A percentile compares a stretch with the other conserved stretches of the same genome.
These are phyloP conservation scores for Apogon talboti DNA, from an alignment of 2,797 vertebrate genomes.

Conservation along the genomic window DNA sequence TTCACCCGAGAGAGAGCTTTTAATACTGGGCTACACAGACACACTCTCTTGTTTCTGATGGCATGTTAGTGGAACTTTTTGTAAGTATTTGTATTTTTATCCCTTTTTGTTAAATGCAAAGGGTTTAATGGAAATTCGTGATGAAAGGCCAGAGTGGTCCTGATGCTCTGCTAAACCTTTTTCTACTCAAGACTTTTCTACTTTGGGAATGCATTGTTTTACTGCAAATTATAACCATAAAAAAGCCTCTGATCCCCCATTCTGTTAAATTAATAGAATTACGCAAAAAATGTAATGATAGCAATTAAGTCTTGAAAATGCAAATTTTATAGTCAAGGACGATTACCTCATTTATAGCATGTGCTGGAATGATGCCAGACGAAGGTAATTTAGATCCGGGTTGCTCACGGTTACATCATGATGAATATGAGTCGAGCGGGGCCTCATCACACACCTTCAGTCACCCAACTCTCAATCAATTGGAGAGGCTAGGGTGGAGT, in stretches of 20 bases:
- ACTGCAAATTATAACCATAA: conserved; percentile 99
- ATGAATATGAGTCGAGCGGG: conserved; percentile 93
- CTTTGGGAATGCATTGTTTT: conserved; percentile 94
- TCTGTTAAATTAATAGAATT: conserved; percentile 99
- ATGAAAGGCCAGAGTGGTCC: conserved; percentile 72
- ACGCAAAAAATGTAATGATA: conserved; percentile 99
- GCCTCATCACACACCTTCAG: conserved; percentile 84
- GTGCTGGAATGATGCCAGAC: conserved; percentile 98
- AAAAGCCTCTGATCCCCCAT: conserved; percentile 93
- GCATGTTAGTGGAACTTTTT: conserved; percentile 49
- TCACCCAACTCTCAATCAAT: conserved; percentile 77
- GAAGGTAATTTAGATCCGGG: conserved; percentile 98
- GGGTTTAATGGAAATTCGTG: conserved; percentile 61
- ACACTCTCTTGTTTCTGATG: conserved; percentile 34
- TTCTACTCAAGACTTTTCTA: conserved; percentile 77
- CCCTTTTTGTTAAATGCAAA: conserved; percentile 34
- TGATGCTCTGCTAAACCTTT: conserved; percentile 71
- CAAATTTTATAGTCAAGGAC: conserved; percentile 99
- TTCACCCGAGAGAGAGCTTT: conserved; percentile 48
- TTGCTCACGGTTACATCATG: conserved; percentile 99
- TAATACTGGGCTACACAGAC: conserved; percentile 45
- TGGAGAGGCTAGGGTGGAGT: conserved; percentile 54
- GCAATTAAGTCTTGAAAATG: conserved; percentile 99
- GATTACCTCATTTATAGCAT: conserved; percentile 99
- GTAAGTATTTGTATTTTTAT: conserved; percentile 21